phyloP scores from a whole-genome alignment of 2,888 invertebrate genomes.

The Ceratothoa steindachneri region DNA sequence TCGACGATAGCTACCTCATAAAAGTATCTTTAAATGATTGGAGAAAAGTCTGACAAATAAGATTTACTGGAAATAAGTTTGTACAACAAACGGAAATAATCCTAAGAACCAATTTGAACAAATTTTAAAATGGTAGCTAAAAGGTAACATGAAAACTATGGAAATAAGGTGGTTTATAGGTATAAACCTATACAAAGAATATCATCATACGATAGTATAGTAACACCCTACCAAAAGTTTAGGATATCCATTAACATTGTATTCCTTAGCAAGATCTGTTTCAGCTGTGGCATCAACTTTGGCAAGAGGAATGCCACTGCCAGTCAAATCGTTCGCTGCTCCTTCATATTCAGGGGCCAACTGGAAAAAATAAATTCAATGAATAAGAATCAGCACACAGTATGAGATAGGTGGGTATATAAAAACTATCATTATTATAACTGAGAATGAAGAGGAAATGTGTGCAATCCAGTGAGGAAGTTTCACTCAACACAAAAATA shows the following conservation, averaged over 20 bases:
- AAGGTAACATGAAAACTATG: too few species aligned
- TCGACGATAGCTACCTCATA: too few species aligned
- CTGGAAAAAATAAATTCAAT: slow-evolving; percentile 51
- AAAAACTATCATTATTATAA: not conserved
- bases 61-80: not conserved
- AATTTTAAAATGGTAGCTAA: too few species aligned
- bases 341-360: slow-evolving; percentile 56
- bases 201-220: too few species aligned
- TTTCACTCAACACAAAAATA: too few species aligned
- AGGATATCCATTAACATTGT: slow-evolving; percentile 58
- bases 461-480: too few species aligned
- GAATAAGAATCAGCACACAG: not conserved
- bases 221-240: slow-evolving; percentile 55
- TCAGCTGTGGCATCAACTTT: slow-evolving; percentile 59
- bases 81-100: too few species aligned
- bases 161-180: too few species aligned
- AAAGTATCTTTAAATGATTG: too few species aligned
- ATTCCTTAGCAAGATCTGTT: slow-evolving; percentile 55
- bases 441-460: too few species aligned
- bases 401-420: not conserved
- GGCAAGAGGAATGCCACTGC: slow-evolving; percentile 55
- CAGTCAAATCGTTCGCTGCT: slow-evolving; percentile 54
- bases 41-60: not conserved
- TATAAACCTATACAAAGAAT: too few species aligned
- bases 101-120: too few species aligned